Conservation (phyloP, 1,140 invertebrate genomes). For the Tetramorium simillimum region DNA sequence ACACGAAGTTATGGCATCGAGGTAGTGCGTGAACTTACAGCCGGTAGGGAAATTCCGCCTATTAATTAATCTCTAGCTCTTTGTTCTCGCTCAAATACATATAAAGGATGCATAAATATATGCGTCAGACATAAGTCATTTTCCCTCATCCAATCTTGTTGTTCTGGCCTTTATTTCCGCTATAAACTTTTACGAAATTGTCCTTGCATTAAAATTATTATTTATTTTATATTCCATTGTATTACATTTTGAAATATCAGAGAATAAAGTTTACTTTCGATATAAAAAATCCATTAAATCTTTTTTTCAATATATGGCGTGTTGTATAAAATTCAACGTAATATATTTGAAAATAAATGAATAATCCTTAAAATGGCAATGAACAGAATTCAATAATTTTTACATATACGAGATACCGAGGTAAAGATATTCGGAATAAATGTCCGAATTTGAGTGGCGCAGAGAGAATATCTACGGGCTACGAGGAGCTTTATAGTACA, state of each 20-base stretch:
- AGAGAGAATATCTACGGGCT: background rate
- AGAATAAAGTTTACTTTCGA: background rate
- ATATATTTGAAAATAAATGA: background rate
- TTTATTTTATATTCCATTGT: background rate
- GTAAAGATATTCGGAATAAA: background rate
- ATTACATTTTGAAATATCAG: background rate
- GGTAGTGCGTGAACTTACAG: background rate
- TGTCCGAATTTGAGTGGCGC: background rate
- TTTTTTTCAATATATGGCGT: background rate
- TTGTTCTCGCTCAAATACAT: too few relatives aligned
- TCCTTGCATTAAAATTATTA: background rate
- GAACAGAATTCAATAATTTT: conserved; percentile 12
- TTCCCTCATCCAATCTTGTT: background rate
- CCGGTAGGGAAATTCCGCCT: conserved; percentile 31
- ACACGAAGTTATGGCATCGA: background rate
- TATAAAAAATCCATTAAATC: background rate
- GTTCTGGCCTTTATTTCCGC: background rate
- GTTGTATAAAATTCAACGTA: background rate
- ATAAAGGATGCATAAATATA: background rate
- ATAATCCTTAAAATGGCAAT: background rate
- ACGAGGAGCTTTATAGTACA: background rate
- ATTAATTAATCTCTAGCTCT: conserved; percentile 49
- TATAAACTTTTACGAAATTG: background rate
- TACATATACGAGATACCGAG: background rate
- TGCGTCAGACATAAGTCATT: conserved; percentile 3